These are phyloP conservation scores for Gymnopithys bicolor DNA, from an alignment of 2,797 vertebrate species.

Conservation along the genomic window DNA sequence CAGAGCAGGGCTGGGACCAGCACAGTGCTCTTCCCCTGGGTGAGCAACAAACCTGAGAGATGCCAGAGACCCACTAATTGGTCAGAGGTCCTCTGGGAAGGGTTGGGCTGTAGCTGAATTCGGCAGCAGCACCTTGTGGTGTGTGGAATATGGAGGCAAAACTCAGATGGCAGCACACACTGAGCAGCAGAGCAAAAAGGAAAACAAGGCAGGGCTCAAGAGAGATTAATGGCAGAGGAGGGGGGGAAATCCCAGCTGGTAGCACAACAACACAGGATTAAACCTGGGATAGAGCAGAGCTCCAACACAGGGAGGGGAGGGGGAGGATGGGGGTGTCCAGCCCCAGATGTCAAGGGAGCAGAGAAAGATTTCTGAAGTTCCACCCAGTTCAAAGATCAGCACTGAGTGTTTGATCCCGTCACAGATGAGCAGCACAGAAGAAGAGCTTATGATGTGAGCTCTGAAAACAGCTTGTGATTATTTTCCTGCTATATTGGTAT, in stretches of 20 bases:
- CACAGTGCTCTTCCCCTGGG: not conserved
- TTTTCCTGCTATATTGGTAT: not conserved
- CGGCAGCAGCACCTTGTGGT: accelerated
- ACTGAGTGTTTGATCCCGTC: accelerated
- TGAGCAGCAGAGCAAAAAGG: accelerated
- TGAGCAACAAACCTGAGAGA: not conserved
- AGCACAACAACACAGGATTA: not conserved
- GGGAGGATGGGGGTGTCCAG: not conserved
- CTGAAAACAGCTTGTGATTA: not conserved
- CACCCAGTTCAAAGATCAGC: not conserved
- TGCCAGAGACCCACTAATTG: not conserved
- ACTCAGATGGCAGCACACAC: accelerated
- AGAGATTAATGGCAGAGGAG: not conserved
- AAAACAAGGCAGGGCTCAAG: not conserved
- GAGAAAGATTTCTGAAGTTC: not conserved
- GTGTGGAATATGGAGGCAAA: not conserved
- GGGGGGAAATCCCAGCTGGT: not conserved
- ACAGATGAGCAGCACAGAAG: not conserved
- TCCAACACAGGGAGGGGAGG: not conserved
- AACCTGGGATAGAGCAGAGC: not conserved
- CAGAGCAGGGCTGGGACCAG: not conserved
- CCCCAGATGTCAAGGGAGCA: not conserved
- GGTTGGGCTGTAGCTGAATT: not conserved
- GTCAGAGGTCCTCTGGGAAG: not conserved
- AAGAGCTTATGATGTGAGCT: not conserved